These are phyloP conservation scores for Odontophorus gujanensis DNA, from an alignment of 2,113 vertebrate genomes.

Conservation along the genomic window DNA sequence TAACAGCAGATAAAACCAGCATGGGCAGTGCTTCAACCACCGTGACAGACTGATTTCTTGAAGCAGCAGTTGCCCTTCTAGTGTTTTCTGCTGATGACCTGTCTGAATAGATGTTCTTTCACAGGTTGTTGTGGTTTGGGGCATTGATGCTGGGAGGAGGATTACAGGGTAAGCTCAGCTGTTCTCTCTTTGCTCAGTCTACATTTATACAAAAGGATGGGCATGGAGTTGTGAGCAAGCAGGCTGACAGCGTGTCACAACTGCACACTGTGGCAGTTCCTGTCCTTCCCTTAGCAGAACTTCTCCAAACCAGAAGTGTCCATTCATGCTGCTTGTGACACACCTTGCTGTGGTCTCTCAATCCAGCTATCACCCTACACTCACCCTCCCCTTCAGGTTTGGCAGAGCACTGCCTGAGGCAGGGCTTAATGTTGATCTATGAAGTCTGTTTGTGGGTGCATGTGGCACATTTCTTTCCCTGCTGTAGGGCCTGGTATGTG, in stretches of 20 bases:
- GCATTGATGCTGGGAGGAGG: neutral
- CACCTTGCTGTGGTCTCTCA: neutral
- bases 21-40: neutral
- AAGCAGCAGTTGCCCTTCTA: too few species aligned
- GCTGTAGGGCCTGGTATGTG: neutral
- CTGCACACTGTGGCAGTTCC: rapidly evolving
- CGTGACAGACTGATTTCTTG: neutral
- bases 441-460: neutral
- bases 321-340: neutral
- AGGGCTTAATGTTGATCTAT: neutral
- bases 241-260: neutral
- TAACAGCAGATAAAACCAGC: neutral
- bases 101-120: rapidly evolving
- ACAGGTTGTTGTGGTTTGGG: neutral
- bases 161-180: neutral
- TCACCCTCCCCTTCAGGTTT: neutral
- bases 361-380: neutral
- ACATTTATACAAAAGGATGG: rapidly evolving
- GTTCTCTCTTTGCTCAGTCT: rapidly evolving
- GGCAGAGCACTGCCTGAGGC: neutral
- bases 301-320: neutral
- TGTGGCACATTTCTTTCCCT: neutral
- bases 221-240: neutral
- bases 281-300: neutral
- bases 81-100: neutral